phyloP scores from a whole-genome alignment of 2,113 vertebrate species.

The Eolophus roseicapilla region DNA sequence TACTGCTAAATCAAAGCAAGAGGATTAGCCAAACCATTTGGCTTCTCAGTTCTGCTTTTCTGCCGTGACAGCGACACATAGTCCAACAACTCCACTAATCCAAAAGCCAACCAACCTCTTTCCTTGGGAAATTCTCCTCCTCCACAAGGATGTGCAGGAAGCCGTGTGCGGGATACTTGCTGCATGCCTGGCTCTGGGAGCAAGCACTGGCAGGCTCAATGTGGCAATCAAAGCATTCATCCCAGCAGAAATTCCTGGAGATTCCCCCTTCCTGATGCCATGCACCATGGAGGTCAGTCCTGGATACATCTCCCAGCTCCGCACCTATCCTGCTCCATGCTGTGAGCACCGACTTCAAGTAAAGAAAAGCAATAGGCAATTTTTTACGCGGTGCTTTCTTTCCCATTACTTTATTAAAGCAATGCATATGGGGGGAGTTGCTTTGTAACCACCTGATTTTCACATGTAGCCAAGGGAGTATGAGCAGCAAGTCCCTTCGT shows the following conservation, averaged over 20 bases:
- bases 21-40: conserved; percentile 4
- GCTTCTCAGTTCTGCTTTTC: conserved; percentile 11
- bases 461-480: neutral
- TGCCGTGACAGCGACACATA: neutral
- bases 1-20: conserved; percentile 4
- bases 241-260: neutral
- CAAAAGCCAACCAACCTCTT: neutral
- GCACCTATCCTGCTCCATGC: neutral
- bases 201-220: neutral
- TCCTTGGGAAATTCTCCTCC: neutral
- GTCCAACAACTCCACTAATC: neutral
- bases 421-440: neutral
- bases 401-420: neutral
- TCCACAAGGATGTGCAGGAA: fast-evolving
- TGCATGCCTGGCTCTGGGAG: neutral
- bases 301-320: neutral
- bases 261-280: neutral
- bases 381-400: neutral
- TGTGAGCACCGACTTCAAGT: neutral
- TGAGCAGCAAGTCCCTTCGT: neutral
- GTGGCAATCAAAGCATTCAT: neutral
- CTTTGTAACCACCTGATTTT: neutral
- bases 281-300: fast-evolving
- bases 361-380: neutral
- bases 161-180: fast-evolving